A percentile compares a stretch with the other conserved stretches of the same genome.
Conservation (phyloP, 2,113 vertebrate genomes). For the Phaethon lepturus region DNA sequence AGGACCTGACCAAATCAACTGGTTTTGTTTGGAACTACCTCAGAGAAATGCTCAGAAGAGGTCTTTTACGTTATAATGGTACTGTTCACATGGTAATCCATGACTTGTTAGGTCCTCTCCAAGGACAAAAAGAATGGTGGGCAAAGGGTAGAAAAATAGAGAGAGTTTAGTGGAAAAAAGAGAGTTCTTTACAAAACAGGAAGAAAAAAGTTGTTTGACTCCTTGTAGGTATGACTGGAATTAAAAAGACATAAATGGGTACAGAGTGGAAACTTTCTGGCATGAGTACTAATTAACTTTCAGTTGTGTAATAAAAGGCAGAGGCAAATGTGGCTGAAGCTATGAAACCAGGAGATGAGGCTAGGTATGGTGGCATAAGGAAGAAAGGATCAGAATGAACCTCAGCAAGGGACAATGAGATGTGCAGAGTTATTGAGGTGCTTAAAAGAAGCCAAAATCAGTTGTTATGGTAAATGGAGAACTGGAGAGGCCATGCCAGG, state of each 20-base stretch:
- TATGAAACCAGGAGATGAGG: not conserved
- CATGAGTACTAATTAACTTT: not conserved
- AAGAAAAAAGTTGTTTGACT: not conserved
- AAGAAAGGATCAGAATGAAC: not conserved
- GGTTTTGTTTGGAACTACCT: not conserved
- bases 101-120: not conserved
- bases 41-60: not conserved
- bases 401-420: not conserved
- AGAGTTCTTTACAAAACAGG: not conserved
- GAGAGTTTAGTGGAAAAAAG: not conserved
- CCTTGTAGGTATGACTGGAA: not conserved
- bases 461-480: not conserved
- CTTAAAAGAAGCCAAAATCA: not conserved
- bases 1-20: not conserved
- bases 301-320: not conserved
- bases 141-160: not conserved
- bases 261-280: not conserved
- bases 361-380: not conserved
- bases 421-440: not conserved
- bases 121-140: not conserved
- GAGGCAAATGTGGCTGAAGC: not conserved
- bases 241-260: not conserved
- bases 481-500: not conserved
- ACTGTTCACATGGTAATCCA: not conserved
- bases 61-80: not conserved